Evolutionary conservation across 1,140 invertebrate species (phyloP).

Genomic region (Drosophila tani): DNA sequence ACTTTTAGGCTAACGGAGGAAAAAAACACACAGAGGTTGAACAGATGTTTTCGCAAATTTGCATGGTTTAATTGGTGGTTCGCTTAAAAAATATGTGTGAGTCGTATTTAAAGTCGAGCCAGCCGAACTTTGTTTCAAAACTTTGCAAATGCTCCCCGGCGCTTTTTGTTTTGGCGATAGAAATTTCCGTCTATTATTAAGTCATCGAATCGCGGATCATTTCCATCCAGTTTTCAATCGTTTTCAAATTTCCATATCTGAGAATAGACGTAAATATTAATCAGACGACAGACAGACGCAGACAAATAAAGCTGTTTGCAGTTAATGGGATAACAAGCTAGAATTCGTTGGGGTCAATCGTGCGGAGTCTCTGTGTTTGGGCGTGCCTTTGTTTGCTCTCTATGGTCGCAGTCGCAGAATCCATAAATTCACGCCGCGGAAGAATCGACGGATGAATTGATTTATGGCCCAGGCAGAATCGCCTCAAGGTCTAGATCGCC

Average conservation of each 20-base stretch:
- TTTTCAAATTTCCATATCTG: constrained; percentile 63
- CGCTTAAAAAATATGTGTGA: constrained; percentile 29
- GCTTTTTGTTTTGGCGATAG: constrained; percentile 21
- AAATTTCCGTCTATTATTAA: constrained; percentile 46
- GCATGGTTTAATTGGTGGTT: constrained; percentile 28
- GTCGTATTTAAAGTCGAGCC: constrained; percentile 41
- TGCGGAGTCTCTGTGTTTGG: constrained; percentile 22
- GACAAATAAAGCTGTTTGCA: constrained; percentile 40
- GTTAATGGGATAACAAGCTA: constrained; percentile 47
- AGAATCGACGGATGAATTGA: constrained; percentile 56
- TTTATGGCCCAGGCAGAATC: constrained; percentile 55
- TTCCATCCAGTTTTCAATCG: constrained; percentile 65
- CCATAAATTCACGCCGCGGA: constrained; percentile 44
- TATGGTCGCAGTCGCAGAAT: constrained; percentile 23
- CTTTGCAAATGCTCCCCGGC: constrained; percentile 53
- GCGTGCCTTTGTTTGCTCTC: constrained; percentile 46
- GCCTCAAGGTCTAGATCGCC: constrained; percentile 11
- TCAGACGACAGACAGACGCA: constrained; percentile 42
- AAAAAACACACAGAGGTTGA: constrained; percentile 3
- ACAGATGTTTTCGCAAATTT: constrained; percentile 24
- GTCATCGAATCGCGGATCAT: constrained; percentile 45
- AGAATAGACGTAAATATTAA: constrained; percentile 72
- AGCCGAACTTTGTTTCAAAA: constrained; percentile 52
- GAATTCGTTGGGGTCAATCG: constrained; percentile 37
- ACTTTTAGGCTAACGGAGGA: constrained; percentile 28